Evolutionary conservation across 2,113 vertebrate genomes (phyloP).

Genomic region (Semicossyphus pulcher): DNA sequence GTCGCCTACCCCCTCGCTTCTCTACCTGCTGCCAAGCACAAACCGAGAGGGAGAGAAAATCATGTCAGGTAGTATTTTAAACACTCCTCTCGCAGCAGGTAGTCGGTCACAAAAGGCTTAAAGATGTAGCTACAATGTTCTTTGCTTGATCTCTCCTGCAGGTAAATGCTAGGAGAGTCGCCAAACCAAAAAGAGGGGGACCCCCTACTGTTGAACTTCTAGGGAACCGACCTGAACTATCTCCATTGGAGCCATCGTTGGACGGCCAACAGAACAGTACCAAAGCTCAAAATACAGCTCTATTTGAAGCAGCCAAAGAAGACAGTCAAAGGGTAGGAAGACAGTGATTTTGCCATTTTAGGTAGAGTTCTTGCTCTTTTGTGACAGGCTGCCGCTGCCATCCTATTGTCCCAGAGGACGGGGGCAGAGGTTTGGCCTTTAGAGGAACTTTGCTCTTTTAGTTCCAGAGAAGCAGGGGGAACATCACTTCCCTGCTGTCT

Average conservation of each 20-base stretch:
- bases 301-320: neutral
- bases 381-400: slow-evolving; percentile 4
- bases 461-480: slow-evolving; percentile 11
- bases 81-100: neutral
- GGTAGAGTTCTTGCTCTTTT: slow-evolving; percentile 7
- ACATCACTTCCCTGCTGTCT: slow-evolving; percentile 15
- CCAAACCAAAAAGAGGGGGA: neutral
- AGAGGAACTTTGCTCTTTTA: slow-evolving; percentile 33
- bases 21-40: neutral
- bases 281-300: neutral
- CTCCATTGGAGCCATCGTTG: neutral
- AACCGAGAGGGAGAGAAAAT: slow-evolving; percentile 6
- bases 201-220: neutral
- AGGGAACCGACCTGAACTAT: too few species aligned
- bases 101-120: slow-evolving; percentile 8
- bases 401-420: slow-evolving; percentile 3
- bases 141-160: neutral
- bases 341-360: slow-evolving; percentile 16
- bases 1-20: neutral
- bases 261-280: neutral
- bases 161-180: neutral
- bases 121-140: neutral
- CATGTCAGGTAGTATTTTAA: neutral
- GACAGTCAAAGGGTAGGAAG: neutral
- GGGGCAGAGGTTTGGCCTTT: slow-evolving; percentile 14